These are phyloP conservation scores for Drosophila setifemur DNA, from an alignment of 1,140 invertebrate genomes.

Conservation along the genomic window DNA sequence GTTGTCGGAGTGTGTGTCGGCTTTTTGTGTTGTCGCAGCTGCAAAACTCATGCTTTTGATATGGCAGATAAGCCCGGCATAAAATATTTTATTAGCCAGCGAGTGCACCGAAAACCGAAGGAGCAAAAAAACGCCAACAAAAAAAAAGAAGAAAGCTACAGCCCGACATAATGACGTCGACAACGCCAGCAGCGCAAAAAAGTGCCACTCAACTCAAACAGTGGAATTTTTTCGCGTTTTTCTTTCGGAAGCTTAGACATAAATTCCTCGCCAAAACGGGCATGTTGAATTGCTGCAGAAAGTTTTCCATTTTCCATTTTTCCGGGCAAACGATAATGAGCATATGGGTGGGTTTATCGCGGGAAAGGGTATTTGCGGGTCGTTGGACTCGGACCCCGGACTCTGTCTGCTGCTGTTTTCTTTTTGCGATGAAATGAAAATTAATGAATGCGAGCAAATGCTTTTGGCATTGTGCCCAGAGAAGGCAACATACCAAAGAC, in stretches of 20 bases:
- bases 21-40: conserved; percentile 65
- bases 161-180: conserved; percentile 52
- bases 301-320: conserved; percentile 25
- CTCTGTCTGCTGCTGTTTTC: conserved; percentile 18
- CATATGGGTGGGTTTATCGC: neutral
- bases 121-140: neutral
- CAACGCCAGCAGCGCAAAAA: conserved; percentile 57
- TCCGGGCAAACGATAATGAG: neutral
- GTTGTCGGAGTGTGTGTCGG: conserved; percentile 49
- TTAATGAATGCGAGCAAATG: conserved; percentile 79
- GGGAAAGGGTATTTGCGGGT: conserved; percentile 22
- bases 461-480: conserved; percentile 69
- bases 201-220: conserved; percentile 49
- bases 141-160: neutral
- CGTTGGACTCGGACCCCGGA: conserved; percentile 2
- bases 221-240: conserved; percentile 29
- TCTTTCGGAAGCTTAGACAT: conserved; percentile 24
- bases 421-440: conserved; percentile 70
- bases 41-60: conserved; percentile 67
- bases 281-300: conserved; percentile 7
- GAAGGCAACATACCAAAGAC: conserved; percentile 74
- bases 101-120: conserved; percentile 16
- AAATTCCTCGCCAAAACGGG: conserved; percentile 14
- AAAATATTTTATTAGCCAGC: conserved; percentile 77
- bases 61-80: conserved; percentile 72